These are phyloP conservation scores for Temnothorax longispinosus DNA, from an alignment of 1,140 invertebrate genomes.

Conservation along the genomic window DNA sequence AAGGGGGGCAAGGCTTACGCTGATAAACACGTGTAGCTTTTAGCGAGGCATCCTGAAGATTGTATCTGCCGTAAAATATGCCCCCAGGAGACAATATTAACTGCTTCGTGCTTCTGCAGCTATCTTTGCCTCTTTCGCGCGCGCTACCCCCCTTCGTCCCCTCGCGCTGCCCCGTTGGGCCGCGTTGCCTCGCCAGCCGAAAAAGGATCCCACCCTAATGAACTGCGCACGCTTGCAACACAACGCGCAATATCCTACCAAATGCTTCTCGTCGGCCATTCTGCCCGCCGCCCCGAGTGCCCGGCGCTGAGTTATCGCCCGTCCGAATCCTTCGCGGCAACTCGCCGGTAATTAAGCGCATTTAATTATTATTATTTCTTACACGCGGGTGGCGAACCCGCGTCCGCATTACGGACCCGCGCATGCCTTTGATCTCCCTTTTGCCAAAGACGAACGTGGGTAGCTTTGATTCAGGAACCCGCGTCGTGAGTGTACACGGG, in stretches of 20 bases:
- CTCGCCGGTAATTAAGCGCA: constrained; percentile 74
- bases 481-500: neutral
- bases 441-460: constrained; percentile 25
- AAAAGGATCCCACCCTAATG: constrained; percentile 77
- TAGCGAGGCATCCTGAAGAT: constrained; percentile 85
- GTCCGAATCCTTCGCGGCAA: constrained; percentile 68
- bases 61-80: constrained; percentile 85
- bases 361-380: constrained; percentile 76
- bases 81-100: constrained; percentile 85
- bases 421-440: constrained; percentile 64
- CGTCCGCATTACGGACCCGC: constrained; percentile 62
- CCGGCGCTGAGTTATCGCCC: constrained; percentile 71
- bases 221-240: constrained; percentile 66
- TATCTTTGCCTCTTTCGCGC: constrained; percentile 74
- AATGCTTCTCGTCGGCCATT: constrained; percentile 59
- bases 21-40: constrained; percentile 86
- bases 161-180: neutral
- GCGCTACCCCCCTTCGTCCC: constrained; percentile 65
- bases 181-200: constrained; percentile 51
- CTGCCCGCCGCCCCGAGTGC: constrained; percentile 20
- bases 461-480: constrained; percentile 20
- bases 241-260: constrained; percentile 61
- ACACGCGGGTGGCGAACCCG: constrained; percentile 72
- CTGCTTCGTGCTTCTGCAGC: constrained; percentile 83
- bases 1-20: constrained; percentile 73